Conservation (phyloP, 35 echinoderm and acorn worm species). For the Strongylocentrotus purpuratus region DNA sequence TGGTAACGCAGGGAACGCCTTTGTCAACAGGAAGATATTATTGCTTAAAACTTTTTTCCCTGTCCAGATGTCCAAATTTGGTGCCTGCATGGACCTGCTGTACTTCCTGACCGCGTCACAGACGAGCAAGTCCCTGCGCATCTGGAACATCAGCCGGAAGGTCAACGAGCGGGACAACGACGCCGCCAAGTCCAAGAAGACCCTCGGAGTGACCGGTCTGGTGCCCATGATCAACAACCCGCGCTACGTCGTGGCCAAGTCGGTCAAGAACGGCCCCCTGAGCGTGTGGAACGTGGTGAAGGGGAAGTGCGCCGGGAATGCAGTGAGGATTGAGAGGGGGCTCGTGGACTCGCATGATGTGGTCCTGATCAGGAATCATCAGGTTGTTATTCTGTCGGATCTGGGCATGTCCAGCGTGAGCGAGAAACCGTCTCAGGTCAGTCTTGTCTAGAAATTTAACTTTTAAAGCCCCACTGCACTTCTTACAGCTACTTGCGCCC, state of each 20-base stretch:
- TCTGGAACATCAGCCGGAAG: constrained; percentile 94
- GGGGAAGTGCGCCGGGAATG: constrained; percentile 79
- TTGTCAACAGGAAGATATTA: too few species aligned
- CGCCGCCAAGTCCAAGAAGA: constrained; percentile 51
- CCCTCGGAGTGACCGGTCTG: constrained; percentile 62
- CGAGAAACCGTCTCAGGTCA: constrained; percentile 61
- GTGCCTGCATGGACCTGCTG: constrained; percentile 80
- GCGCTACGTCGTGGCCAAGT: constrained; percentile 92
- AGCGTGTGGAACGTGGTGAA: constrained; percentile 98
- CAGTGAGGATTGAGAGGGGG: constrained; percentile 87
- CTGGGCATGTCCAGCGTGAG: constrained; percentile 77
- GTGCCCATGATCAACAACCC: constrained; percentile 91
- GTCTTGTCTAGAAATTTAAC: not conserved
- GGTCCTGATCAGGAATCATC: constrained; percentile 77
- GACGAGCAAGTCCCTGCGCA: constrained; percentile 78
- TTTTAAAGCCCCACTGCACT: too few species aligned
- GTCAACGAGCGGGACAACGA: constrained; percentile 79
- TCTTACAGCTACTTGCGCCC: too few species aligned
- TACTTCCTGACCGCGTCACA: constrained; percentile 87
- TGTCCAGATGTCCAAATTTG: constrained; percentile 78
- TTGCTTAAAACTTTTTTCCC: not conserved
- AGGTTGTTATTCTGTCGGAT: constrained; percentile 82
- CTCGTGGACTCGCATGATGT: constrained; percentile 84
- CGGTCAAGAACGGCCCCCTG: constrained; percentile 81
- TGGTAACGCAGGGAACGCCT: too few species aligned